Base-by-base conservation (phyloP, 2,797 vertebrate species). In the Pangasius larnaudii region DNA sequence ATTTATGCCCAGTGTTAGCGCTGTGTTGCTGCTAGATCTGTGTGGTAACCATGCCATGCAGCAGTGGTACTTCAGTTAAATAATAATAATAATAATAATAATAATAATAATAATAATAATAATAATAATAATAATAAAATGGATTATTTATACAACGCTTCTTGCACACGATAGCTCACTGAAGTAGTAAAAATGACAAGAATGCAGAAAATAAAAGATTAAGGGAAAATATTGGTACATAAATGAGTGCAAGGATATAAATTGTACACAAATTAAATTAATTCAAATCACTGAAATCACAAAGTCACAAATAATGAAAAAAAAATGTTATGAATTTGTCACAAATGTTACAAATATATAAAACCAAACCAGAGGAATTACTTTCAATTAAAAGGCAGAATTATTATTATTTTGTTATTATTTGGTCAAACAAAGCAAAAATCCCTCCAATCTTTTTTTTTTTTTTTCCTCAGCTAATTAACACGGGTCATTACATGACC, bases 1-100 rank as follows among this genome's bases (percentile, higher is more conserved):
- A 87, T 85, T 71, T 69, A 71, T 58, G 56, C 22, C 2, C 82
- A 65, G 58, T 22, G 59, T 58, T 88, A 4, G 14, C 14, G n/a
- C 71, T 39, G 24, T 10, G 46, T 11, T 51, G 11, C 30, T 18
- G 33, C 27, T 19, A 74, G 53, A 0, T 36, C 18, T 9, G 30
- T 18, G 65, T 85, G 84, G 67, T 56, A 82, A 82, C 69, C 63
- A n/a, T 27, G 56, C 39, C 14, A 77, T 1, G 58, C 16, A 36
- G 56, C 42, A 1, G 24, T 5, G 16, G 27, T 59, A n/a, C 19
- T 39, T 7, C 0, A 24, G 78, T 58, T 58, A 36, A 27, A 39
- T 82, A 42, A 36, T 61, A 74, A 42, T n/a, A 51, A 51, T 51
- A 24, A 22, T 42, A 46, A 42, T 74, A 46, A 24, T 42, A 42